Conservation (phyloP, 2,113 vertebrate genomes). For the Ammodytes marinus region DNA sequence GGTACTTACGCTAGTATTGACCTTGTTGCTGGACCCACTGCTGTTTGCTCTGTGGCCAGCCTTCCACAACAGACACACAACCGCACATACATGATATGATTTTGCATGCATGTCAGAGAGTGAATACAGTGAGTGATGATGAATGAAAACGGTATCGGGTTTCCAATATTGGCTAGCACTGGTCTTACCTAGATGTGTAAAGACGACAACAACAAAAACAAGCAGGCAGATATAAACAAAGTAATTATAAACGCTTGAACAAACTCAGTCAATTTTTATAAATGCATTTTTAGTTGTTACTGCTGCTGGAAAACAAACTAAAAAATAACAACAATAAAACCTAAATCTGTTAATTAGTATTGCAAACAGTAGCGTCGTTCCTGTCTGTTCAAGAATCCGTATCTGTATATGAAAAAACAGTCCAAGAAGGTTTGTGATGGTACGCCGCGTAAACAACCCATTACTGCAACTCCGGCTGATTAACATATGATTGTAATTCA, state of each 20-base stretch:
- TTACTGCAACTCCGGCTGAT: constrained; percentile 79
- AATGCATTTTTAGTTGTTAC: constrained; percentile 64
- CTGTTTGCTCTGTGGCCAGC: constrained; percentile 76
- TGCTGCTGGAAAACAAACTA: constrained; percentile 45
- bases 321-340: constrained; percentile 5
- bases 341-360: constrained; percentile 60
- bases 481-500: constrained; percentile 85
- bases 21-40: constrained; percentile 76
- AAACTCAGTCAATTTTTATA: constrained; percentile 63
- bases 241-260: constrained; percentile 72
- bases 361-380: constrained; percentile 27
- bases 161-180: constrained; percentile 41
- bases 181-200: constrained; percentile 17
- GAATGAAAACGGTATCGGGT: constrained; percentile 43
- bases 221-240: constrained; percentile 51
- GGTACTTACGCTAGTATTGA: constrained; percentile 83
- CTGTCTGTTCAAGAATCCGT: constrained; percentile 65
- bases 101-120: constrained; percentile 47
- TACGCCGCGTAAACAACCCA: constrained; percentile 79
- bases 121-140: constrained; percentile 50
- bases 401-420: constrained; percentile 58
- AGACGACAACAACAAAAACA: constrained; percentile 27
- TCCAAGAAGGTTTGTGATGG: constrained; percentile 67
- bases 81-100: constrained; percentile 13
- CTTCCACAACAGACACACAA: constrained; percentile 21